Evolutionary conservation across 2,113 vertebrate genomes (phyloP), one percentile per base, ranked within the genome.

Genomic region (Poecile atricapillus): DNA sequence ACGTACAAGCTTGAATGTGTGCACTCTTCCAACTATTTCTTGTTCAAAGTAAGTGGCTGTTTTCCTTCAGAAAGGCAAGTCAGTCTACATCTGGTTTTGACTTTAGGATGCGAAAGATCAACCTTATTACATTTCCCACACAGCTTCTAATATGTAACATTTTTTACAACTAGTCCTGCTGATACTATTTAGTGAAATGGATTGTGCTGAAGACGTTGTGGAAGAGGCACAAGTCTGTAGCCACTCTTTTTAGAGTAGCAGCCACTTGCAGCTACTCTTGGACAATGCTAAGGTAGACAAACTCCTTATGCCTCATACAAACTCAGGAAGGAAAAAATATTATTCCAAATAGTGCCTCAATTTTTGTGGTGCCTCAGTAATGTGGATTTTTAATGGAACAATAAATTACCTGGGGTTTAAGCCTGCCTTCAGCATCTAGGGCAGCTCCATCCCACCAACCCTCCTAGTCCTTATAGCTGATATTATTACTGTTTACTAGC

Each of bases 1-100:
- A 30, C 1, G 7, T 2, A 1, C 30, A 52, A 75, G 9, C 44
- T 59, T 60, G 41, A 91, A 77, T 1, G 4, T 0, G 0, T 30
- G 19, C 21, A 28, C 19, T 68, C 21, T 69, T 53, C 46, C 25
- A 89, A 44, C 23, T 33, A 23, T 18, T 86, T 79, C 21, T 71
- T 39, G 63, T 90, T 77, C 16, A 39, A 50, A 64, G 16, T 7
- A 89, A 55, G 20, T 39, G 22, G 30, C 13, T 58, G 39, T 9
- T 74, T 83, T 92, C 69, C 44, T 81, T 87, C 43, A 31, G 39
- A 86, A 89, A 68, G 25, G 18, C 43, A 69, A 43, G 33, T 49
- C 47, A 41, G 39, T 47, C 47, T 71, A 15, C n/a, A 25, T 15
- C n/a, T 58, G 35, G 7, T 44, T 93, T 90, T 77, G 46, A 83